Evolutionary conservation across 1,140 invertebrate species (phyloP).

Genomic region (Theocolax elegans): DNA sequence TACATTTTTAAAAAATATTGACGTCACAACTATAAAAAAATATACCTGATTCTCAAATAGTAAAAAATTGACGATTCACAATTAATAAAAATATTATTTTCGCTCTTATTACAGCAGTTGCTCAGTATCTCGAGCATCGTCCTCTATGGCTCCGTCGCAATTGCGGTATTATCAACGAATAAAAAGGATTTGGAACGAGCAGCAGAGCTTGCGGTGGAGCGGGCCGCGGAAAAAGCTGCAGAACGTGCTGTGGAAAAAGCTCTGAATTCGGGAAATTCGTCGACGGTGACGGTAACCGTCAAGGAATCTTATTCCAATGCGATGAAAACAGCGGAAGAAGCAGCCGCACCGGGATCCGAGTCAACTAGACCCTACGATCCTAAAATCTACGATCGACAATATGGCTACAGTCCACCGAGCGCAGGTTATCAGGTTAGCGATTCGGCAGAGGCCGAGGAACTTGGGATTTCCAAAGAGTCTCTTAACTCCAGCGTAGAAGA

Average conservation of each 20-base stretch:
- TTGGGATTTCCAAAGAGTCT: constrained; percentile 25
- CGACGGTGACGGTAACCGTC: constrained; percentile 58
- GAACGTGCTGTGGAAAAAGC: constrained; percentile 63
- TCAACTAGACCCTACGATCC: constrained; percentile 31
- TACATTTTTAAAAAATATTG: too few relatives aligned
- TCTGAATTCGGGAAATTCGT: constrained; percentile 57
- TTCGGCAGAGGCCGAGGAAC: constrained; percentile 16
- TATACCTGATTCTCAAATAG: not conserved
- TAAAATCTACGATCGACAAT: constrained; percentile 2
- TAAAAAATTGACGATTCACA: too few relatives aligned
- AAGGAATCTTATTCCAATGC: constrained; percentile 57
- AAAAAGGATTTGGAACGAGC: constrained; percentile 61
- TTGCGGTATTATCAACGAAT: constrained; percentile 29
- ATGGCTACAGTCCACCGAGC: not conserved
- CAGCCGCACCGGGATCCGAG: constrained; percentile 49
- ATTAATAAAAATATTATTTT: not conserved
- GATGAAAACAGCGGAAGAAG: constrained; percentile 52
- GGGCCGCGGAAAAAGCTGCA: constrained; percentile 60
- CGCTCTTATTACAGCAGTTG: not conserved
- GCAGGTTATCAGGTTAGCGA: not conserved
- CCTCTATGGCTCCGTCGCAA: not conserved
- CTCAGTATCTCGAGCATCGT: not conserved
- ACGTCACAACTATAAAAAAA: too few relatives aligned
- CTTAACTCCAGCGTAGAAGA: constrained; percentile 29
- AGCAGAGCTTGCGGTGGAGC: constrained; percentile 62